Conservation (phyloP, 2,113 vertebrate species). For the Rhea americana region DNA sequence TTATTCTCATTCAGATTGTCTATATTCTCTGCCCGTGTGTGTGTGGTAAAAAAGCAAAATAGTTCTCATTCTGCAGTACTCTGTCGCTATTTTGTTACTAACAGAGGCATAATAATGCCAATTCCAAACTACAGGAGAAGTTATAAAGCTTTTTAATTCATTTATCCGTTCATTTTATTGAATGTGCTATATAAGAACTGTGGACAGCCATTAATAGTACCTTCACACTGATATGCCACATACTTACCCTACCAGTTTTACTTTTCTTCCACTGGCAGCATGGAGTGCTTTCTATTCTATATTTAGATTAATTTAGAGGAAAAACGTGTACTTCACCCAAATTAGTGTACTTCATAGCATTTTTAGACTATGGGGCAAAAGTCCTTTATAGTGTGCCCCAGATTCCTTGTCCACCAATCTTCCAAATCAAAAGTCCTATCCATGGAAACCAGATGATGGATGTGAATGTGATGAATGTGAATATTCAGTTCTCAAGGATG, state of each 20-base stretch:
- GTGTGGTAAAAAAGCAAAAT: background rate
- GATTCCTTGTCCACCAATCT: background rate
- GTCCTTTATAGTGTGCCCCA: background rate
- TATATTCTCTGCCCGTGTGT: rapidly evolving
- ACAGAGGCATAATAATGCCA: background rate
- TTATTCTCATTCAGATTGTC: background rate
- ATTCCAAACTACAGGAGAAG: background rate
- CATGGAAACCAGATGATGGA: background rate
- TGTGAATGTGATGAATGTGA: background rate
- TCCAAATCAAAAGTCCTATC: background rate
- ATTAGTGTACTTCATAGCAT: background rate
- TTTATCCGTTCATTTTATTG: background rate
- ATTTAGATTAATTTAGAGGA: background rate
- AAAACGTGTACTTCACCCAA: background rate
- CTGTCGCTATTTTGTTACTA: background rate
- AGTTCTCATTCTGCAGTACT: background rate
- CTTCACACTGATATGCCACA: background rate
- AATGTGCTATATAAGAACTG: background rate
- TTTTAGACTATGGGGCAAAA: background rate
- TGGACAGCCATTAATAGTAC: background rate
- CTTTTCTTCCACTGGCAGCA: background rate
- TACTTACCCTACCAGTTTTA: background rate
- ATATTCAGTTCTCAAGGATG: background rate
- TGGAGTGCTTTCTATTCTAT: background rate
- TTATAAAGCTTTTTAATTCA: background rate